Evolutionary conservation across 2,797 vertebrate species (phyloP).

Genomic region (Anolis apletophallus): DNA sequence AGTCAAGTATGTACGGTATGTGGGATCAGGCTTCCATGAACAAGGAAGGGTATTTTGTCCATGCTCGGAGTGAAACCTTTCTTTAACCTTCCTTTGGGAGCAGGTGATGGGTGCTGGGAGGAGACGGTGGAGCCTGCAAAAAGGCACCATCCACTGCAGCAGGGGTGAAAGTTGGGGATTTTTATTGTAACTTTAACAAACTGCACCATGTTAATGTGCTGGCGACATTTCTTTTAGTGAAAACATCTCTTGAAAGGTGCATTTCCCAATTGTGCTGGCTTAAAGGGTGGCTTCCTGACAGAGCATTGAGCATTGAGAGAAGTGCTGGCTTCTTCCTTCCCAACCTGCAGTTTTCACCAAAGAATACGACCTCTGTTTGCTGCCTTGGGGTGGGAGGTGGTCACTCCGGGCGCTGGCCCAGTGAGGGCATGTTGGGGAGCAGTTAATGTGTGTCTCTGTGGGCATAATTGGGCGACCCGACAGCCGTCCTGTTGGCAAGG

Average conservation of each 20-base stretch:
- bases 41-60: neutral
- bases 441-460: slow-evolving; percentile 36
- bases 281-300: too few relatives aligned
- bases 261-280: neutral
- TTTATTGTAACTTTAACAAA: neutral
- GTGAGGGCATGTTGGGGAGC: slow-evolving; percentile 25
- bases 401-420: slow-evolving; percentile 24
- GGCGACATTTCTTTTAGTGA: neutral
- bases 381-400: slow-evolving; percentile 37
- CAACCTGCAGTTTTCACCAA: neutral
- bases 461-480: slow-evolving; percentile 25
- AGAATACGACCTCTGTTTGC: slow-evolving; percentile 34
- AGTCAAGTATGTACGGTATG: too few relatives aligned
- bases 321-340: neutral
- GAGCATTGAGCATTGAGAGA: neutral
- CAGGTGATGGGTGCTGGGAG: neutral
- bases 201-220: neutral
- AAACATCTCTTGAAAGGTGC: neutral
- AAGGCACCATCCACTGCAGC: neutral
- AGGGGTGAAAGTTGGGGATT: neutral
- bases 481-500: slow-evolving; percentile 27
- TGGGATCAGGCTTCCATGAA: neutral
- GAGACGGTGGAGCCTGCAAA: neutral
- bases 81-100: neutral
- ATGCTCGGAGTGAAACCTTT: neutral